These are phyloP conservation scores for Cryptus armator DNA, from an alignment of 2,888 invertebrate genomes.

Conservation along the genomic window DNA sequence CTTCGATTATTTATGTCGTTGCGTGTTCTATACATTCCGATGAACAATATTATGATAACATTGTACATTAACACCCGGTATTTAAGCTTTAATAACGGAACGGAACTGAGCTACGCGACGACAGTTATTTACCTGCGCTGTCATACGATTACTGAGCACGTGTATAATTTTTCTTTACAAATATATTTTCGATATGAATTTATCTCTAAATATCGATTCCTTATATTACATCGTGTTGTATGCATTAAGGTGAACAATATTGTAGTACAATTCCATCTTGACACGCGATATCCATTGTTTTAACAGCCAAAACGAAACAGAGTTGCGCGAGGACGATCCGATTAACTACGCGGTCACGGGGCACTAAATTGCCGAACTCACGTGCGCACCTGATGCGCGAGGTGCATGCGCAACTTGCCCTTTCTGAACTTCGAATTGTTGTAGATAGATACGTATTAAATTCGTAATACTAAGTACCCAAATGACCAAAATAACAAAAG, in stretches of 20 bases:
- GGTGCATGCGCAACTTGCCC: not conserved
- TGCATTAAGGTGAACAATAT: not conserved
- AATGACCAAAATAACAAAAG: not conserved
- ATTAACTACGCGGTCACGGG: not conserved
- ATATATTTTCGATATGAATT: slow-evolving; percentile 1
- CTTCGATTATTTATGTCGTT: not conserved
- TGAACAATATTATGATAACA: not conserved
- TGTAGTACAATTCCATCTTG: not conserved
- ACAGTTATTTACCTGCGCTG: not conserved
- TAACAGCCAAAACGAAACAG: not conserved
- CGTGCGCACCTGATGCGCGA: not conserved
- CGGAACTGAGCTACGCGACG: not conserved
- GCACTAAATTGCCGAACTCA: not conserved
- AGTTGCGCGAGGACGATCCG: not conserved
- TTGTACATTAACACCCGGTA: not conserved
- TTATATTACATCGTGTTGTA: not conserved
- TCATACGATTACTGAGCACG: not conserved
- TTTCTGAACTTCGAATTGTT: not conserved
- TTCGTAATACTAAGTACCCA: no score
- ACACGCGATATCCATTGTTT: not conserved
- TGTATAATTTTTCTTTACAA: not conserved
- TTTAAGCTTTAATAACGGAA: not conserved
- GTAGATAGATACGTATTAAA: no score
- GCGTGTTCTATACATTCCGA: not conserved
- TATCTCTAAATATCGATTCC: not conserved